phyloP scores from a whole-genome alignment of 2,113 vertebrate genomes.

The Riparia riparia region DNA sequence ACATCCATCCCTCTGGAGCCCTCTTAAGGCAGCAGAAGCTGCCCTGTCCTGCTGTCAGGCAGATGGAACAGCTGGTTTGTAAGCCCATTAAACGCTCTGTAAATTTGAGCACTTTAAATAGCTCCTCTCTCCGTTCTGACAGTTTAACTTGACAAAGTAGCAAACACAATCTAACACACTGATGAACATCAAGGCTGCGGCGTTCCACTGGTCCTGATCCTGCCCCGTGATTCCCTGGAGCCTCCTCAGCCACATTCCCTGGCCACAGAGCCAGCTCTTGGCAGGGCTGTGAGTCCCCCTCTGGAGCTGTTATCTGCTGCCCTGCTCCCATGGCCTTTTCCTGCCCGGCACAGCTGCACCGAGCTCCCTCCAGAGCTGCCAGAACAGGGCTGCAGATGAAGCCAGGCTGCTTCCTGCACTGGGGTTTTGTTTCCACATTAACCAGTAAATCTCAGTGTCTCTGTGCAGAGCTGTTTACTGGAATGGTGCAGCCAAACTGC shows the following conservation, averaged over 20 bases:
- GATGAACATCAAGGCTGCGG: not conserved
- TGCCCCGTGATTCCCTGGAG: not conserved
- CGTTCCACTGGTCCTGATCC: not conserved
- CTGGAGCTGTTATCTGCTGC: conserved; percentile 18
- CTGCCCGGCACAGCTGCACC: conserved; percentile 56
- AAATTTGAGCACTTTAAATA: not conserved
- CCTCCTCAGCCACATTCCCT: not conserved
- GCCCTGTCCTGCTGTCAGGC: not conserved
- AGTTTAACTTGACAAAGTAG: not conserved
- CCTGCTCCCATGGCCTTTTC: conserved; percentile 53
- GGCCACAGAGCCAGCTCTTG: not conserved
- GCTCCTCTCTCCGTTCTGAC: not conserved
- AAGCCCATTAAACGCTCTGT: not conserved
- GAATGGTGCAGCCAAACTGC: not conserved
- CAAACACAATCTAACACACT: not conserved
- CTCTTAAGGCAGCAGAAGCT: not conserved
- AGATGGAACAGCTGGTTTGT: not conserved
- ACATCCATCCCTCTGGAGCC: not conserved
- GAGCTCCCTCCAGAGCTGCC: conserved; percentile 24
- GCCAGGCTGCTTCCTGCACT: conserved; percentile 51
- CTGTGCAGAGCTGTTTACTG: not conserved
- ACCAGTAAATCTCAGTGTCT: conserved; percentile 2
- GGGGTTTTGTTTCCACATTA: not conserved
- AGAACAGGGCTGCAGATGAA: conserved; percentile 24
- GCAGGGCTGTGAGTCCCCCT: not conserved